Evolutionary conservation across 1,140 invertebrate species (phyloP), one percentile per base, ranked within the genome.

Genomic region (Stenopsyche tienmushanensis): DNA sequence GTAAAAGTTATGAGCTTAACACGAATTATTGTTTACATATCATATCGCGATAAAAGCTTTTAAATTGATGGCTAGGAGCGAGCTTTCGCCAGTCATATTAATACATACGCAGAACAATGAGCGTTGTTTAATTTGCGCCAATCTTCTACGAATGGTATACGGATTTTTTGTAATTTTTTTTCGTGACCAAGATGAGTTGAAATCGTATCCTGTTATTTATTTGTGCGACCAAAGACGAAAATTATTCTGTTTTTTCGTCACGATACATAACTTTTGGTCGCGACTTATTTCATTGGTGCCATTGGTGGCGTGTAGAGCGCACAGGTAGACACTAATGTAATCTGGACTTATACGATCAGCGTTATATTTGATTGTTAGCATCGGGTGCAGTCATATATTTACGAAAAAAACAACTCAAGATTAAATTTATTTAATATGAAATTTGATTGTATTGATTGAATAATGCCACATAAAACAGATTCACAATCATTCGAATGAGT

Each of bases 1-100:
- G 52, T 18, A 21, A 54, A 54, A 54, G 52, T 54, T 54, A 54
- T 54, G 52, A 54, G 52, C 52, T 54, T 54, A 57, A 57, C 54
- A 57, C 54, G 54, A 57, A 57, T 57, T 23, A 41, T 21, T 57
- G 54, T 57, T 57, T 57, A 57, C 54, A 23, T n/a, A 23, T 21
- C 18, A 41, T 57, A 29, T 53, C 50, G 23, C 50, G 50, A 26
- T 20, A 53, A 42, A 57, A 57, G 34, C 54, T 57, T 57, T 57
- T 57, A 57, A 57, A 57, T 41, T 44, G 54, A 57, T 42, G 34
- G 41, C 54, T 21, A 17, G n/a, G 2, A 3, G n/a, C 24, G 23
- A n/a, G n/a, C n/a, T n/a, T n/a, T n/a, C n/a, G n/a, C n/a, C n/a
- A n/a, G n/a, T n/a, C n/a, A n/a, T n/a, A n/a, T n/a, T n/a, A n/a